Base-by-base conservation (phyloP, 2,888 invertebrate genomes). In the Orthonevra nobilis region DNA sequence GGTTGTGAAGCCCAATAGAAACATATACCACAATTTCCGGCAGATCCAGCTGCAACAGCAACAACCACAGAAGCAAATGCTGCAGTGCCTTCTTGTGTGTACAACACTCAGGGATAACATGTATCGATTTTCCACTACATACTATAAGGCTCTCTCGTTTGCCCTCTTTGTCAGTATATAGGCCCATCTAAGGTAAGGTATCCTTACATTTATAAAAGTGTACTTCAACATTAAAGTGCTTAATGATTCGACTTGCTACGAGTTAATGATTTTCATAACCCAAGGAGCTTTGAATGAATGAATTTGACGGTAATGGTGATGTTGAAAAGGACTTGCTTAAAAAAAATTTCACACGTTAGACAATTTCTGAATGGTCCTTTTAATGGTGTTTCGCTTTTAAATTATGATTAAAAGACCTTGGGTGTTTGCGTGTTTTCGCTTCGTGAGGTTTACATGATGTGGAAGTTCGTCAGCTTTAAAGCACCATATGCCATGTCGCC, bases 201-300 rank as follows among this genome's bases (percentile, higher is more conserved):
- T 58, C 68, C 66, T 66, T 40, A 44, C 56, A 64, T 74, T 68
- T 60, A 66, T 38, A 68, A 52, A 68, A 74, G 68, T 60, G 74
- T 74, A 60, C 68, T 74, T 52, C 50, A 58, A 56, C 58, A 58
- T 58, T 60, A 66, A 73, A 73, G 66, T 64, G 66, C 28, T 60
- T 60, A 60, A 74, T 44, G 30, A 66, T 74, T 74, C 60, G 44
- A 46, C 58, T 60, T 46, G 66, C 66, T 66, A 66, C 46, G 60
- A 74, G 73, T 66, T 74, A 74, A 74, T 74, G 73, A 60, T 66
- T 73, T 73, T 73, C 50, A 48, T 60, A 74, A 58, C 66, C 66
- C 44, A 66, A 68, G 66, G 60, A 17, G n/a, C 23, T 30, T 12
- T 38, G 34, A 56, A 42, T 64, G 56, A 64, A 50, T 34, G 28